Percentiles rank a stretch among this genome's conserved stretches.
phyloP scores from a whole-genome alignment of 2,888 invertebrate species.

The Hydrotaea diabolus region DNA sequence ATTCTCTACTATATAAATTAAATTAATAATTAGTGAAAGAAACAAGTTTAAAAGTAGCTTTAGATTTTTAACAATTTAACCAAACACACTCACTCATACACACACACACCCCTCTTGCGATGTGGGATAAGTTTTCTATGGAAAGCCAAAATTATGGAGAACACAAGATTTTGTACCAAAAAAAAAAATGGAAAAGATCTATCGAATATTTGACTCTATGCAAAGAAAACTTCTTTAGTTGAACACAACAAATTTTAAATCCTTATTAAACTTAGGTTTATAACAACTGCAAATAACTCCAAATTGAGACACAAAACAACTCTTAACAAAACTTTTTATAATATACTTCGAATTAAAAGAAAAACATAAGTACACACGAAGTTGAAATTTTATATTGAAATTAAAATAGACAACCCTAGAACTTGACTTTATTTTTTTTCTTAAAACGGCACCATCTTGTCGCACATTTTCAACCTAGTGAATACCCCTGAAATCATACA shows the following conservation, averaged over 20 bases:
- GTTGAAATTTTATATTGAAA: constrained; percentile 21
- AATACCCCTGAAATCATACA: not conserved
- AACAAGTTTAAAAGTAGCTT: constrained; percentile 36
- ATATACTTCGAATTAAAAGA: not conserved
- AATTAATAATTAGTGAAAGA: constrained; percentile 36
- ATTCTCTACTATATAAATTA: constrained; percentile 46
- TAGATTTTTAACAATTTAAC: constrained; percentile 51
- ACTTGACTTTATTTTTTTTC: constrained; percentile 27
- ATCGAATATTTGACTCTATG: too few species aligned
- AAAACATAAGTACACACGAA: not conserved
- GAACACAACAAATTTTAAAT: too few species aligned
- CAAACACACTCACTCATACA: constrained; percentile 1
- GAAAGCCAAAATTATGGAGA: constrained; percentile 33
- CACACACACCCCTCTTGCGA: not conserved
- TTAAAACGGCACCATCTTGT: constrained; percentile 13
- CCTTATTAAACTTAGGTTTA: constrained; percentile 22
- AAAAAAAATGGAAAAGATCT: too few species aligned
- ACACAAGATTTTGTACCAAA: constrained; percentile 36
- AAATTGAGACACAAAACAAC: not conserved
- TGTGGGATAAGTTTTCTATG: too few species aligned
- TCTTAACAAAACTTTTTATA: not conserved
- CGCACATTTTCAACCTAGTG: not conserved
- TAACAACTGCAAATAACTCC: constrained; percentile 5
- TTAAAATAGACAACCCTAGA: constrained; percentile 11
- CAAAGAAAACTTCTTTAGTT: not conserved